These are phyloP conservation scores for Epirrhoe tristata DNA, from an alignment of 2,888 invertebrate species.

Conservation along the genomic window DNA sequence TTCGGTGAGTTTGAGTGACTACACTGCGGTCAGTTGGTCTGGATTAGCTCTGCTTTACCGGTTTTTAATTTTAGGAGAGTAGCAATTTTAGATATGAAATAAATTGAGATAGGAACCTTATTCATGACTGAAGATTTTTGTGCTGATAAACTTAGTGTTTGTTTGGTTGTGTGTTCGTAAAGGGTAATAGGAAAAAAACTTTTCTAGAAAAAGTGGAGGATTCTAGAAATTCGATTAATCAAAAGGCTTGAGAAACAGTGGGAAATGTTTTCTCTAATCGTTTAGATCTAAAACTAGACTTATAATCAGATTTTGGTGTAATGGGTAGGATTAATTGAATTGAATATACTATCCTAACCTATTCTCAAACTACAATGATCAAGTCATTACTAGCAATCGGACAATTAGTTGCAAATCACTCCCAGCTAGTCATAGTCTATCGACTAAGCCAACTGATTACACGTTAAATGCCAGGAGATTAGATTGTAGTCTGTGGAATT, in stretches of 20 bases:
- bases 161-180: too few relatives aligned
- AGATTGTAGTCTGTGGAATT: constrained; percentile 1
- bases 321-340: too few relatives aligned
- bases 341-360: too few relatives aligned
- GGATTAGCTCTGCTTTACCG: constrained; percentile 17
- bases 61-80: constrained; percentile 5
- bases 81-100: background rate
- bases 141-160: too few relatives aligned
- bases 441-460: constrained; percentile 2
- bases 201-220: too few relatives aligned
- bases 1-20: constrained; percentile 34
- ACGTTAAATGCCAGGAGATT: constrained; percentile 5
- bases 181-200: too few relatives aligned
- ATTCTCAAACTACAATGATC: background rate
- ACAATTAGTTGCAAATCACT: constrained; percentile 24
- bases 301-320: too few relatives aligned
- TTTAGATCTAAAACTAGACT: too few relatives aligned
- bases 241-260: too few relatives aligned
- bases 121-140: too few relatives aligned
- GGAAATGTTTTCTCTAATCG: too few relatives aligned
- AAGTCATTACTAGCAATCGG: constrained; percentile 11
- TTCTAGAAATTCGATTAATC: too few relatives aligned
- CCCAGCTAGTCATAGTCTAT: constrained; percentile 11
- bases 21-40: constrained; percentile 16
- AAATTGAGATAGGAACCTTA: background rate